Evolutionary conservation across 92 coral and sea anemone genomes (phyloP).

Genomic region (Palythoa heliodiscus): DNA sequence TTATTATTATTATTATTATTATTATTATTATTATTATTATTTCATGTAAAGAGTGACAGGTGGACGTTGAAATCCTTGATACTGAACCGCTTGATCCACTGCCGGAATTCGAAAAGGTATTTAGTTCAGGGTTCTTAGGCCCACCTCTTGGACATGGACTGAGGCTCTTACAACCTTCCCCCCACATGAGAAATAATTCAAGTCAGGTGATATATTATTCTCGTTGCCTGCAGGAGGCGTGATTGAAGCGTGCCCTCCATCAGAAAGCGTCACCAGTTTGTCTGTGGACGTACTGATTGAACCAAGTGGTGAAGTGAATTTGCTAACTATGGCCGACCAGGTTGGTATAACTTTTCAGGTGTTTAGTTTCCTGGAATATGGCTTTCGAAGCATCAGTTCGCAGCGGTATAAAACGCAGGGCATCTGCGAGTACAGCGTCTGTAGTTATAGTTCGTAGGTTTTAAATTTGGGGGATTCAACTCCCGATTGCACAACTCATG

Average conservation of each 20-base stretch:
- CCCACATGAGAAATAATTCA: not conserved
- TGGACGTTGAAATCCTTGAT: no score
- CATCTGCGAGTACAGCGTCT: not conserved
- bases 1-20: no score
- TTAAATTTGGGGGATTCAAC: not conserved
- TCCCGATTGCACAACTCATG: not conserved
- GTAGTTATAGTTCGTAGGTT: no score
- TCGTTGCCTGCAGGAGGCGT: slow-evolving; percentile 73
- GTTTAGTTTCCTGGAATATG: not conserved
- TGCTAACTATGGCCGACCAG: slow-evolving; percentile 91
- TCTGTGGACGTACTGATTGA: slow-evolving; percentile 90
- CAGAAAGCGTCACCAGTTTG: slow-evolving; percentile 91
- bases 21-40: no score
- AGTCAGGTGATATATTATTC: not conserved
- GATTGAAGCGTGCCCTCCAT: slow-evolving; percentile 98
- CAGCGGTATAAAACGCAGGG: not conserved
- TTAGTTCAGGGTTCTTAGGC: no score
- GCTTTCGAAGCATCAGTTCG: not conserved
- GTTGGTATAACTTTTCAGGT: slow-evolving; percentile 32
- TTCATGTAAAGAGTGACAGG: no score
- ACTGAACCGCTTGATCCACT: no score
- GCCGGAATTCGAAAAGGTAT: no score
- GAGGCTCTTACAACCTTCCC: not conserved
- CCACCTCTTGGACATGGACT: no score
- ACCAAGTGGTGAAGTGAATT: slow-evolving; percentile 78